A percentile compares a stretch with the other conserved stretches of the same genome.
Conservation (phyloP, 2,888 invertebrate species). For the Plebejus anna region DNA sequence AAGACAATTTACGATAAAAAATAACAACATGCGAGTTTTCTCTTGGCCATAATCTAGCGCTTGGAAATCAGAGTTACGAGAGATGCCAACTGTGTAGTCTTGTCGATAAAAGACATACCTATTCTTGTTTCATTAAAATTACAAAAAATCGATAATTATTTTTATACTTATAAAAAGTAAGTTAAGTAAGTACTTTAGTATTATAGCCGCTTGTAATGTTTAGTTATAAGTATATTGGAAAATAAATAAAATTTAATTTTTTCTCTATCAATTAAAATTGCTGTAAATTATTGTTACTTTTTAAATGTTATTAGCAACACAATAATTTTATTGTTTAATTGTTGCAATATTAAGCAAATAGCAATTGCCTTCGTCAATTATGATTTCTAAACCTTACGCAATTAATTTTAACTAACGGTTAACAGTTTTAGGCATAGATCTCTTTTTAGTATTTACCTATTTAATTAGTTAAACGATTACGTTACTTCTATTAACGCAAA, state of each 20-base stretch:
- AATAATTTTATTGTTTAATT: not conserved
- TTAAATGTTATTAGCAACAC: not conserved
- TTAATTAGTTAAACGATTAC: too few species aligned
- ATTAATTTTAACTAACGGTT: not conserved
- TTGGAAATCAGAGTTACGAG: conserved; percentile 24
- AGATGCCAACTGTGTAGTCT: not conserved
- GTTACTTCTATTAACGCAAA: too few species aligned
- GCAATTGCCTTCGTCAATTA: not conserved
- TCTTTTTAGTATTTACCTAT: not conserved
- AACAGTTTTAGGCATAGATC: not conserved
- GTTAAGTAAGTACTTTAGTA: too few species aligned
- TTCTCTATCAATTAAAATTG: not conserved
- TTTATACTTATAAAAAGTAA: not conserved
- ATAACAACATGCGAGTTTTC: conserved; percentile 48
- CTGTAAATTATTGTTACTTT: not conserved
- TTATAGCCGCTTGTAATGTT: not conserved
- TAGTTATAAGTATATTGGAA: not conserved
- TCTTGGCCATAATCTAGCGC: conserved; percentile 45
- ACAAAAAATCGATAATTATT: not conserved
- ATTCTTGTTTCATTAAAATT: not conserved
- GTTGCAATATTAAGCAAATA: conserved; percentile 7
- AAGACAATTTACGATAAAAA: conserved; percentile 25
- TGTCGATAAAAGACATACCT: not conserved
- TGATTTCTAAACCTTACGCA: not conserved
- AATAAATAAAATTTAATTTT: not conserved